Conservation (phyloP, 2,888 invertebrate species). For the Dysmachus trigonus region DNA sequence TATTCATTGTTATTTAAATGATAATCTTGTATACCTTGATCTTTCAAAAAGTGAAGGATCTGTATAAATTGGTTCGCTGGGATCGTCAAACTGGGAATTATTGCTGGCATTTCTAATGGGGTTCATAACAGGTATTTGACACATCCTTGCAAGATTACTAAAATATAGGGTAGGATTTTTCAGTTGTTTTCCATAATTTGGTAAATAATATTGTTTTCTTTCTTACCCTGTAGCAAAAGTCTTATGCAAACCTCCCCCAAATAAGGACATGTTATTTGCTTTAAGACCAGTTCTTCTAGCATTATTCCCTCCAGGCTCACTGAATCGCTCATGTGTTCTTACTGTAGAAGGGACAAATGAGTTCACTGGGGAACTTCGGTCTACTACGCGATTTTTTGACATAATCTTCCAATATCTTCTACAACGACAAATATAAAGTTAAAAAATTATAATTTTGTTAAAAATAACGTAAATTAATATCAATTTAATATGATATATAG, state of each 20-base stretch:
- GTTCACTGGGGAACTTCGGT: slow-evolving; percentile 66
- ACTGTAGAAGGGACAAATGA: slow-evolving; percentile 62
- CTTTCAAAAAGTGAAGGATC: slow-evolving; percentile 91
- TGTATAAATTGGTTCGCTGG: slow-evolving; percentile 92
- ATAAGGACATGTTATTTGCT: slow-evolving; percentile 67
- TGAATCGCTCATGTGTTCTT: slow-evolving; percentile 65
- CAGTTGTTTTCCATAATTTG: slow-evolving; percentile 5
- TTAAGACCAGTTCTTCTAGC: slow-evolving; percentile 54
- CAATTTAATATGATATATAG: too few relatives aligned
- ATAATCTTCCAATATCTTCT: slow-evolving; percentile 82
- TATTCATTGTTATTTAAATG: not conserved
- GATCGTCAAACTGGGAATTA: slow-evolving; percentile 77
- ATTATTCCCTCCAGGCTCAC: slow-evolving; percentile 61
- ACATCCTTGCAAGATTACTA: slow-evolving; percentile 65
- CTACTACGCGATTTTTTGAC: slow-evolving; percentile 72
- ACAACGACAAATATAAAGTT: slow-evolving; percentile 50
- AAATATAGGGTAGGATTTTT: not conserved
- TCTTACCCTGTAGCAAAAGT: slow-evolving; percentile 73
- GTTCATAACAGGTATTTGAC: slow-evolving; percentile 65
- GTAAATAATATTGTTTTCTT: not conserved
- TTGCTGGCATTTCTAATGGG: slow-evolving; percentile 66
- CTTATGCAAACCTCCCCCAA: slow-evolving; percentile 75
- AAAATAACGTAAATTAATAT: not conserved
- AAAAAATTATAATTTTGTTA: slow-evolving; percentile 39
- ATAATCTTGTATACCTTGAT: slow-evolving; percentile 68